Evolutionary conservation across 2,888 invertebrate genomes (phyloP).

Genomic region (Dermolepida albohirtum): DNA sequence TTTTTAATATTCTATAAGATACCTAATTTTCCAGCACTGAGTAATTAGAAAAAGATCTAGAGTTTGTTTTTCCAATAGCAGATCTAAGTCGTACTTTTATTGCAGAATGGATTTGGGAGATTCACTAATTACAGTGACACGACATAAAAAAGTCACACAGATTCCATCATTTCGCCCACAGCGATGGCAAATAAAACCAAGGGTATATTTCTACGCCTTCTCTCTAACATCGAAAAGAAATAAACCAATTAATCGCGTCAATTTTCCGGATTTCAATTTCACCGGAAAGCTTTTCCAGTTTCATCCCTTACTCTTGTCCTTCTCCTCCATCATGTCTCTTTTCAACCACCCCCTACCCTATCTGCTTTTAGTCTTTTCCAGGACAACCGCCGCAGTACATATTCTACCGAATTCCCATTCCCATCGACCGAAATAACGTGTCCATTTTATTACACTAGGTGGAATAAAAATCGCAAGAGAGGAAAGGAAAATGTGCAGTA

Average conservation of each 20-base stretch:
- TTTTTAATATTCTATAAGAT: too few relatives aligned
- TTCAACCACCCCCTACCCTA: constrained; percentile 1
- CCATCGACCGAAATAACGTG: constrained; percentile 35
- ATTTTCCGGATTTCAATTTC: constrained; percentile 38
- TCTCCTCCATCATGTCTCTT: background rate
- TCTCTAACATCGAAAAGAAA: constrained; percentile 26
- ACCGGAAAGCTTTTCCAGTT: constrained; percentile 30
- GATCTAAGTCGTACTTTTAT: background rate
- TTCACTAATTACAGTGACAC: constrained; percentile 10
- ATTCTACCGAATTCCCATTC: background rate
- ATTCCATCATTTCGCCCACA: constrained; percentile 1
- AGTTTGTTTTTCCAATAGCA: background rate
- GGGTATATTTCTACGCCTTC: constrained; percentile 20
- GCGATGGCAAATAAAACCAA: background rate
- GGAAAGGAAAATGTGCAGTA: constrained; percentile 47
- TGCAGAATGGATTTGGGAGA: background rate
- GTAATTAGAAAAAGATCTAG: too few relatives aligned
- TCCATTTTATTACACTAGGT: constrained; percentile 42
- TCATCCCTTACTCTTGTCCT: background rate
- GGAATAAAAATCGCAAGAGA: constrained; percentile 48
- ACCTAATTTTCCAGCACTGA: too few relatives aligned
- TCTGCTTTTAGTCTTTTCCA: background rate
- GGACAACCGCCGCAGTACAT: background rate
- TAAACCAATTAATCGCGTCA: constrained; percentile 38
- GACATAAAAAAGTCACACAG: background rate